Base-by-base conservation (phyloP, 2,888 invertebrate species). In the Calameuta pallipes region DNA sequence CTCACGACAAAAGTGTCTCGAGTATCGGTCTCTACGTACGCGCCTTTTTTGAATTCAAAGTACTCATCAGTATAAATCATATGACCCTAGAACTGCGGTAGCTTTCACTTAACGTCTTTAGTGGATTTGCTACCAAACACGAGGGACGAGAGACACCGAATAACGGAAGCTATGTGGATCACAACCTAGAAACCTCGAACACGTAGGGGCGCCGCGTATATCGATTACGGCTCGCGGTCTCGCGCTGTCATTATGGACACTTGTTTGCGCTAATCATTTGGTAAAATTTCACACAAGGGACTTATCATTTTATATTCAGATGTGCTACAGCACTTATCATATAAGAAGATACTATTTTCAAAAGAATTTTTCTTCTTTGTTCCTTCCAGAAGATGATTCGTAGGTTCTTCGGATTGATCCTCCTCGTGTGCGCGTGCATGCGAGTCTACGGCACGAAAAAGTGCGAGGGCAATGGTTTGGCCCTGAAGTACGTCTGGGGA, bases 401-500 rank as follows among this genome's bases (percentile, higher is more conserved):
- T 78, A 86, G 85, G 80, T 89, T 86, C 81, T 80, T 86, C 80
- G 87, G 86, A 81, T 76, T 90, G 78, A 83, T 87, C 74, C 75
- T 89, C 71, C 80, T 89, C 80, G 76, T 89, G 77, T 80, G 83
- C 69, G 82, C 83, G 37, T 77, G 81, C 71, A 81, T 71, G 82
- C 76, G 79, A 79, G 79, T 81, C 82, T 76, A 79, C 84, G 76
- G 81, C 85, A 76, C 87, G 71, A 89, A 85, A 78, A 91, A 93
- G 88, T 94, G 94, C 89, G 93, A 94, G 89, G 93, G 93, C 80
- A 92, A 93, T 79, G 95, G 95, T 33, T 92, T 94, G 79, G 94
- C 94, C 85, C 92, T 97, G 79, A 97, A 97, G 92, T 97, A 97
- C 91, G 93, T 97, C 33, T 97, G 97, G 94, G 98, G 98, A 31